Conservation (phyloP, 2,113 vertebrate genomes). For the Tonatia bakeri region DNA sequence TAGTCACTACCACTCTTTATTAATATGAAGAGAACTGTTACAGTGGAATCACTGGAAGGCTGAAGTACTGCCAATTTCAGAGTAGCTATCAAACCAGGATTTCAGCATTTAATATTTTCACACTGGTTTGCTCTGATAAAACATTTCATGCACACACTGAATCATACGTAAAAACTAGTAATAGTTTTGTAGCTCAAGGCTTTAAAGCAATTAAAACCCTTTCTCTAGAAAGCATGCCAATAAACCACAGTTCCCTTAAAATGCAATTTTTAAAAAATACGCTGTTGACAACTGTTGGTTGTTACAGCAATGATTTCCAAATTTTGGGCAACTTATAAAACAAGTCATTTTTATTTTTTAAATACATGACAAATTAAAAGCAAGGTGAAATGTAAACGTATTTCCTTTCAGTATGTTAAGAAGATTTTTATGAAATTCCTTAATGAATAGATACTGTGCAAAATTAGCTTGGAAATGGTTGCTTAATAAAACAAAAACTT, state of each 20-base stretch:
- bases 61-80: neutral
- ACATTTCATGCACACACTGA: neutral
- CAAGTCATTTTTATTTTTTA: neutral
- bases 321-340: neutral
- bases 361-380: conserved; percentile 6
- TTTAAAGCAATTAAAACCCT: conserved; percentile 15
- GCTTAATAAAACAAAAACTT: conserved; percentile 11
- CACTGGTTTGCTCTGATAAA: conserved; percentile 14
- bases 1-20: neutral
- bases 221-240: conserved; percentile 2
- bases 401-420: neutral
- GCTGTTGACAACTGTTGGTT: neutral
- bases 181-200: neutral
- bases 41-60: neutral
- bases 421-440: conserved; percentile 4
- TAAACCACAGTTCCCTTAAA: neutral
- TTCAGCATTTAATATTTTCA: conserved; percentile 30
- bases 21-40: conserved; percentile 1
- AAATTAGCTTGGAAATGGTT: conserved; percentile 10
- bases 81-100: neutral
- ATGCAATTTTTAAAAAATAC: neutral
- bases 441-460: neutral
- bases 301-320: neutral
- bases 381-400: neutral
- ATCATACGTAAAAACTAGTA: conserved; percentile 2